Conservation (phyloP, 1,140 invertebrate species). For the Lepidurus packardi region DNA sequence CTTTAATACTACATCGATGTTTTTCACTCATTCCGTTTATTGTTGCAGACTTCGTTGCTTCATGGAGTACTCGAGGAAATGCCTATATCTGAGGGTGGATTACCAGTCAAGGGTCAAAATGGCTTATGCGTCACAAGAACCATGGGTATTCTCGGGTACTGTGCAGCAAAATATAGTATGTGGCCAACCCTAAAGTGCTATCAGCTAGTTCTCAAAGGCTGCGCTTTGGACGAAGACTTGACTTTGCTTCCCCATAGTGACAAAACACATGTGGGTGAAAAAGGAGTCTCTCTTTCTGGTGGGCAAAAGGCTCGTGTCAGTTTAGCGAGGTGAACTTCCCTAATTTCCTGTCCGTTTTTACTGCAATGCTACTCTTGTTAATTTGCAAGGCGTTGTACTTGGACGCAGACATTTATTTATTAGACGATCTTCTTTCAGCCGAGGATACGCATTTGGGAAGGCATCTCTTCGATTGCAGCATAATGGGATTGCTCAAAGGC, state of each 20-base stretch:
- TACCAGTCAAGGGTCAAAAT: constrained; percentile 68
- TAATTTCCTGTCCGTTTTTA: neutral
- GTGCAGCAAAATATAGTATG: constrained; percentile 82
- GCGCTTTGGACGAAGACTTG: constrained; percentile 60
- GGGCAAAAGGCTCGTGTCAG: constrained; percentile 87
- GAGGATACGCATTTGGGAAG: constrained; percentile 64
- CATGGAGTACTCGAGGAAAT: constrained; percentile 75
- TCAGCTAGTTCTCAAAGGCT: constrained; percentile 61
- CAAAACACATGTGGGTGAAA: constrained; percentile 79
- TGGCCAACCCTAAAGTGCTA: constrained; percentile 63
- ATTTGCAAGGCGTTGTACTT: constrained; percentile 62
- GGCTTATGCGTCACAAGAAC: constrained; percentile 83
- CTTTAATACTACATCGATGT: no score
- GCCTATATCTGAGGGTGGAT: constrained; percentile 56
- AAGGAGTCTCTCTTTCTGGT: constrained; percentile 76
- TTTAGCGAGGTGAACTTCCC: constrained; percentile 56
- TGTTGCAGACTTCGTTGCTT: constrained; percentile 61
- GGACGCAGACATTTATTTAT: constrained; percentile 70
- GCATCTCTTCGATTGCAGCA: constrained; percentile 63
- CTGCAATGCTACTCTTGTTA: neutral
- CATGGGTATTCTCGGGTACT: constrained; percentile 67
- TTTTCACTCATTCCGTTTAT: neutral
- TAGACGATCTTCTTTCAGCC: constrained; percentile 78
- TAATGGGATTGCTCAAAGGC: constrained; percentile 59
- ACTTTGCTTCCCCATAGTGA: constrained; percentile 72